phyloP scores from a whole-genome alignment of 2,113 vertebrate genomes.

The Notothenia rossii region DNA sequence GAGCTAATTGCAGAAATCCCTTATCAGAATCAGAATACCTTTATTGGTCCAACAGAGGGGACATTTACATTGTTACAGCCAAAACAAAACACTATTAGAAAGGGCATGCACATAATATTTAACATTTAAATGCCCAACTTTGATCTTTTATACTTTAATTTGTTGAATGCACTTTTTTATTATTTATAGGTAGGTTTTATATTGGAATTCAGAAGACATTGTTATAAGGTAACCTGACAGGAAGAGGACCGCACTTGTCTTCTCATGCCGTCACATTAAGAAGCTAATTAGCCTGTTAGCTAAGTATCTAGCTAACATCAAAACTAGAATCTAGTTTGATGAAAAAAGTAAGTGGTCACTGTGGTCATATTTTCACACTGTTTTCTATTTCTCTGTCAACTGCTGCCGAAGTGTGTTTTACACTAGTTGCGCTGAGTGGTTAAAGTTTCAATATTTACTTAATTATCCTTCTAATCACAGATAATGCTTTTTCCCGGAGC shows the following conservation, averaged over 20 bases:
- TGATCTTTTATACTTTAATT: too few species aligned
- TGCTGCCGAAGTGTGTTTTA: not conserved
- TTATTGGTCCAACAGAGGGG: too few species aligned
- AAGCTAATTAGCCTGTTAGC: not conserved
- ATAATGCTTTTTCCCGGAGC: constrained; percentile 9
- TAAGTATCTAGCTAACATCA: not conserved
- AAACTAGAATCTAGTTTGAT: too few species aligned
- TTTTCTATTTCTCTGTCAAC: not conserved
- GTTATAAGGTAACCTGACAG: not conserved
- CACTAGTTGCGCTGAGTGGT: not conserved
- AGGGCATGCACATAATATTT: too few species aligned
- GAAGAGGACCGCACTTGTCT: not conserved
- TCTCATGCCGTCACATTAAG: not conserved
- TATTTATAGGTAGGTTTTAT: too few species aligned
- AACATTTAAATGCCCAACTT: too few species aligned
- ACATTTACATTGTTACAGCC: too few species aligned
- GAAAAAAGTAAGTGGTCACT: not conserved
- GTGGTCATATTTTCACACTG: not conserved
- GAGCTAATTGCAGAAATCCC: too few species aligned
- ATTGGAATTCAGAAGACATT: not conserved
- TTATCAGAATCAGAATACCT: too few species aligned
- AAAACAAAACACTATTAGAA: too few species aligned
- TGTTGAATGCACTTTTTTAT: too few species aligned
- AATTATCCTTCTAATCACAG: constrained; percentile 26
- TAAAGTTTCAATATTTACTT: constrained; percentile 27